Evolutionary conservation across 2,113 vertebrate species (phyloP).

Genomic region (Smithornis capensis): DNA sequence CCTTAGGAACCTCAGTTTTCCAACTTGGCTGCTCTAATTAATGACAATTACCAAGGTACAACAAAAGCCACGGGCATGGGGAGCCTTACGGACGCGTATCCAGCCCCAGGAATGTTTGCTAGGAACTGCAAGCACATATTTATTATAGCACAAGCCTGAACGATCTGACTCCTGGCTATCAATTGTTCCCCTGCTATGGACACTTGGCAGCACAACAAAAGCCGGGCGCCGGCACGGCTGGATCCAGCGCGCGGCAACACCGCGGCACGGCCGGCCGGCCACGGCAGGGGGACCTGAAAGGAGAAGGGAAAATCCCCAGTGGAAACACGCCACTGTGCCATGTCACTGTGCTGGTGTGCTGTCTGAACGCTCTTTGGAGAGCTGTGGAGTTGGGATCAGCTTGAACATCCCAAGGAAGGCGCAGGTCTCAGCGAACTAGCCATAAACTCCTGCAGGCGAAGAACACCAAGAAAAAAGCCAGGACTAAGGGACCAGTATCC

Average conservation of each 20-base stretch:
- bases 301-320: background rate
- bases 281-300: background rate
- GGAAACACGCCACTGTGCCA: rapidly evolving
- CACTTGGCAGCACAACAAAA: background rate
- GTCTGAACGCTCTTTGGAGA: rapidly evolving
- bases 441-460: rapidly evolving
- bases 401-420: background rate
- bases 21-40: background rate
- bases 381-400: rapidly evolving
- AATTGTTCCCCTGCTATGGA: background rate
- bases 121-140: background rate
- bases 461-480: background rate
- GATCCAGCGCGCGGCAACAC: background rate
- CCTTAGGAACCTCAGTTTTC: background rate
- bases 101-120: background rate
- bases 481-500: rapidly evolving
- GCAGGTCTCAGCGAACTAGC: rapidly evolving
- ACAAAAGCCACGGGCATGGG: background rate
- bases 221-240: background rate
- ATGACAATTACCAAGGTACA: background rate
- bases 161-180: background rate
- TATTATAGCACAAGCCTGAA: background rate
- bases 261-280: rapidly evolving
- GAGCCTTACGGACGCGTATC: background rate
- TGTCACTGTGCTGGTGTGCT: rapidly evolving